A percentile compares a stretch with the other conserved stretches of the same genome.
These are phyloP conservation scores for Notodonta dromedarius DNA, from an alignment of 2,888 invertebrate species.

Conservation along the genomic window DNA sequence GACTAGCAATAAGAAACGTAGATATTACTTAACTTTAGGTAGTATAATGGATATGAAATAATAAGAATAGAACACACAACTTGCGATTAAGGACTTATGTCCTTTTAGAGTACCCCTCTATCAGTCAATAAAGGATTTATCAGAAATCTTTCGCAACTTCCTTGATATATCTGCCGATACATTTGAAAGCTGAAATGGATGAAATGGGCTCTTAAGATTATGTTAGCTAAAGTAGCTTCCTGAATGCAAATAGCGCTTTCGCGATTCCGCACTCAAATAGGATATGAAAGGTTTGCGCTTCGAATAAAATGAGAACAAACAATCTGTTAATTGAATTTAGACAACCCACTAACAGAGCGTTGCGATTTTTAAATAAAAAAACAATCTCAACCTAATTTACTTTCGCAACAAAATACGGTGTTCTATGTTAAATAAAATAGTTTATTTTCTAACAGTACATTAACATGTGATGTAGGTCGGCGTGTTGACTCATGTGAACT, in stretches of 20 bases:
- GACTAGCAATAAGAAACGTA: constrained; percentile 51
- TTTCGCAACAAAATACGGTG: not conserved
- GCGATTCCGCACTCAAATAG: constrained; percentile 53
- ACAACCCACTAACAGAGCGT: not conserved
- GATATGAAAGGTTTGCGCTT: not conserved
- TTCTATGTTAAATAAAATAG: not conserved
- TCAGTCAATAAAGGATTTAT: constrained; percentile 40
- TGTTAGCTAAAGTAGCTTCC: constrained; percentile 55
- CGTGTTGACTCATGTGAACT: constrained; percentile 67
- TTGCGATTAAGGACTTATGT: constrained; percentile 10
- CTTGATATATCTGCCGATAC: constrained; percentile 35
- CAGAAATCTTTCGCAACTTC: constrained; percentile 34
- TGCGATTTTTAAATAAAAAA: not conserved
- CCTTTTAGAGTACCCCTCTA: constrained; percentile 28
- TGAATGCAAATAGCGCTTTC: constrained; percentile 64
- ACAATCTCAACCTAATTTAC: too few relatives aligned
- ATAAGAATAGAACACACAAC: constrained; percentile 1
- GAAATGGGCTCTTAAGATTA: constrained; percentile 37
- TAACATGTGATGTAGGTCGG: constrained; percentile 64
- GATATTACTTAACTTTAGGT: constrained; percentile 44
- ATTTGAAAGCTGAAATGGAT: constrained; percentile 38
- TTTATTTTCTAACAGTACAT: not conserved
- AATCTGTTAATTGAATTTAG: not conserved
- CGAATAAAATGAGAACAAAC: not conserved
- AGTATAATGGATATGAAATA: constrained; percentile 8